phyloP scores from a whole-genome alignment of 92 coral and sea anemone genomes.

The Phenganax stokvisi region DNA sequence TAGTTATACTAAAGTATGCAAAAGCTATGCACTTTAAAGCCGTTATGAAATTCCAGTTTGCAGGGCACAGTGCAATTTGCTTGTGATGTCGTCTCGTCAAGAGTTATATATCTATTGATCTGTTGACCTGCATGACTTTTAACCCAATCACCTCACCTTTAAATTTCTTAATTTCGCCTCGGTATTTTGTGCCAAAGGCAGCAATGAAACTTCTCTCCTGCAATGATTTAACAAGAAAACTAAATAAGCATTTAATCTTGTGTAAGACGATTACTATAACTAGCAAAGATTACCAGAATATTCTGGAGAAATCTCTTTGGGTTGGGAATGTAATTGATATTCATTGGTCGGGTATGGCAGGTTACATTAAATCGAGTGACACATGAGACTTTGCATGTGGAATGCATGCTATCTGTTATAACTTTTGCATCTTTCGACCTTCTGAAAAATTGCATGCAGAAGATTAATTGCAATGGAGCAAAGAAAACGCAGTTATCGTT shows the following conservation, averaged over 20 bases:
- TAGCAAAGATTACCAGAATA: neutral
- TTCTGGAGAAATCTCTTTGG: neutral
- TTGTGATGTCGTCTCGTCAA: neutral
- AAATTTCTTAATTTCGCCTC: neutral
- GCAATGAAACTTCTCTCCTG: neutral
- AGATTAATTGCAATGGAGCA: no score
- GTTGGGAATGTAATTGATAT: slow-evolving; percentile 1
- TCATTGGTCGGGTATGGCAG: neutral
- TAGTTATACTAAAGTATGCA: no score
- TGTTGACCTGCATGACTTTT: neutral
- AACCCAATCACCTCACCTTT: neutral
- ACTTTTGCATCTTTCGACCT: no score
- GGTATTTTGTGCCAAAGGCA: neutral
- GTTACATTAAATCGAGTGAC: no score
- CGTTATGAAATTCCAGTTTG: slow-evolving; percentile 6
- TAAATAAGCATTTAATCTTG: neutral
- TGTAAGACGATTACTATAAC: neutral
- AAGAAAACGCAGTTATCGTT: no score
- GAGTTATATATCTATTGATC: slow-evolving; percentile 6
- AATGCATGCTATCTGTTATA: no score
- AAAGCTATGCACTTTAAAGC: no score
- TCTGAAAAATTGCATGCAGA: no score
- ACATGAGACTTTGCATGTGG: no score
- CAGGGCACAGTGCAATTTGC: neutral
- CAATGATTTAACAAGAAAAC: slow-evolving; percentile 12